A percentile compares a stretch with the other conserved stretches of the same genome.
These are phyloP conservation scores for Cheilosia urbana DNA, from an alignment of 2,888 invertebrate genomes.

Conservation along the genomic window DNA sequence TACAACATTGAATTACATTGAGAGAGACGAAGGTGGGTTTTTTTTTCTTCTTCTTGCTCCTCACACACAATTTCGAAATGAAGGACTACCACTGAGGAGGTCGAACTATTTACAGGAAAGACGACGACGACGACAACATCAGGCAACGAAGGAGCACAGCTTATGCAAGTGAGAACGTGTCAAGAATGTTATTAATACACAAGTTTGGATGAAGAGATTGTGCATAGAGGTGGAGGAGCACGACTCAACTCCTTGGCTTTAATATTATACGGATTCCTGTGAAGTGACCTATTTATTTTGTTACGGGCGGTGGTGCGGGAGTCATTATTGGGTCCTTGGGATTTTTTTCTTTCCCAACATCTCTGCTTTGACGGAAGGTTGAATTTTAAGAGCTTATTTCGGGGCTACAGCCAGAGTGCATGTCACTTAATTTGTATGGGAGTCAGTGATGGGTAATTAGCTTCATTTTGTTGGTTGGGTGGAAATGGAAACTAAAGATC, in stretches of 20 bases:
- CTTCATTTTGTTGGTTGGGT: no score
- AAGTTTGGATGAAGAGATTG: conserved; percentile 6
- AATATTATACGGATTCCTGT: conserved; percentile 14
- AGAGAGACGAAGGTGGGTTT: background rate
- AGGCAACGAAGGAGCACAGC: conserved; percentile 1
- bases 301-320: background rate
- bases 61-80: conserved; percentile 18
- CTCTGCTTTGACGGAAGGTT: background rate
- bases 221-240: background rate
- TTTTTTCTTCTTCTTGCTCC: conserved; percentile 2
- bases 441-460: no score
- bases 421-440: background rate
- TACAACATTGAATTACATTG: conserved; percentile 62
- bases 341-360: conserved; percentile 2
- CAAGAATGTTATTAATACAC: conserved; percentile 60
- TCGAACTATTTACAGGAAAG: conserved; percentile 33
- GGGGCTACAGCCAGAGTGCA: background rate
- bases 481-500: no score
- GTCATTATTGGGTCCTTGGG: conserved; percentile 4
- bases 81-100: conserved; percentile 28
- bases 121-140: conserved; percentile 22
- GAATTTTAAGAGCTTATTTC: background rate
- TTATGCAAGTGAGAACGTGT: conserved; percentile 59
- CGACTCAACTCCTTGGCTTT: background rate
- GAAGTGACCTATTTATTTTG: conserved; percentile 51